Conservation (phyloP, 2,888 invertebrate genomes). For the Diarsia brunnea region DNA sequence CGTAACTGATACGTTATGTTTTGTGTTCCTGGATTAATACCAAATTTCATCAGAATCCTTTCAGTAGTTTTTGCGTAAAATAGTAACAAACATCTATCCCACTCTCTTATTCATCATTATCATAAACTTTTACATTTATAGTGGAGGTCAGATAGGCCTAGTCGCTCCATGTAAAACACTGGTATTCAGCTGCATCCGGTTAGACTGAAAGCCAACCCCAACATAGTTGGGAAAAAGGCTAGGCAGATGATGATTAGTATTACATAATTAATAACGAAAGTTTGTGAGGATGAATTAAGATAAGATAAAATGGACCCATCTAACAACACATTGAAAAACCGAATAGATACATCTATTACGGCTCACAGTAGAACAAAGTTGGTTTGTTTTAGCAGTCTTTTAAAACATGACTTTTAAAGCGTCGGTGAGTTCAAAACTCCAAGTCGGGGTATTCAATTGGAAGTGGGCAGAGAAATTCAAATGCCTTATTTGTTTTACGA, state of each 20-base stretch:
- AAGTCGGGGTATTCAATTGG: constrained; percentile 67
- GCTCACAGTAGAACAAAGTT: constrained; percentile 47
- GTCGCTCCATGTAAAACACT: no score
- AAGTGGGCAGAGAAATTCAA: constrained; percentile 72
- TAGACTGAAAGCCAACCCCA: no score
- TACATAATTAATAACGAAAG: neutral
- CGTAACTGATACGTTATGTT: no score
- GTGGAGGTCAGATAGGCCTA: no score
- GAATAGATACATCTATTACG: constrained; percentile 42
- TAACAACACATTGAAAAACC: constrained; percentile 3
- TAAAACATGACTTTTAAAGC: constrained; percentile 70
- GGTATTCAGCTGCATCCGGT: no score
- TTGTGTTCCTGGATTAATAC: no score
- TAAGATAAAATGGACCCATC: neutral
- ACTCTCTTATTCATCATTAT: neutral
- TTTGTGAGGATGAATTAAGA: neutral
- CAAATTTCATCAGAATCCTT: neutral
- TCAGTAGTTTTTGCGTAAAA: neutral
- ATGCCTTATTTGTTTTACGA: constrained; percentile 70
- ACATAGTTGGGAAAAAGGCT: no score
- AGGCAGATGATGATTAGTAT: no score
- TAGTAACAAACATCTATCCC: neutral
- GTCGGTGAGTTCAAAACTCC: constrained; percentile 61
- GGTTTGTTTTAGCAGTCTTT: constrained; percentile 59
- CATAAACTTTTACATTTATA: neutral